A percentile compares a stretch with the other conserved stretches of the same genome.
phyloP scores from a whole-genome alignment of 1,140 invertebrate species.

The Papilio helenus region DNA sequence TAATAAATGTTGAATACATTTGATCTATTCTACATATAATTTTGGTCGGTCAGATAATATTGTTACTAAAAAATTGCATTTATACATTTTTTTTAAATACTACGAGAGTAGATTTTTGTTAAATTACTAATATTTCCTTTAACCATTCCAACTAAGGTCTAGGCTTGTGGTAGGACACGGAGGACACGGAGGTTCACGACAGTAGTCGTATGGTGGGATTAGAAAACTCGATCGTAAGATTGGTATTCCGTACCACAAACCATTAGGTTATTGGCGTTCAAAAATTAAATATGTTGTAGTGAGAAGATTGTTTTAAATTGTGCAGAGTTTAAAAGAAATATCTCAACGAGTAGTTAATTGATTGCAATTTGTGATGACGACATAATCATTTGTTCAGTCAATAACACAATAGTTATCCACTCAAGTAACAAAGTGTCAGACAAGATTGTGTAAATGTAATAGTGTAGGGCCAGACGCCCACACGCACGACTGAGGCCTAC shows the following conservation, averaged over 20 bases:
- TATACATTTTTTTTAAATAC: too few species aligned
- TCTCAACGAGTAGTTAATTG: not conserved
- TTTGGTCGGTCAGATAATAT: not conserved
- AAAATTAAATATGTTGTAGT: too few species aligned
- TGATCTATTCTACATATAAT: not conserved
- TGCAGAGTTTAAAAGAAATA: not conserved
- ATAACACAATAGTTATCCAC: not conserved
- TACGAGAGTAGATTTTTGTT: too few species aligned
- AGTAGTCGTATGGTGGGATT: too few species aligned
- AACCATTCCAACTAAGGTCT: too few species aligned
- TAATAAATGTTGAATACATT: not conserved
- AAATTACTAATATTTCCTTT: too few species aligned
- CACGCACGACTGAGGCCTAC: not conserved
- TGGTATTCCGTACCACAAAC: too few species aligned
- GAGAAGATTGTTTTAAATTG: not conserved
- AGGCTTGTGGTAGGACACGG: too few species aligned
- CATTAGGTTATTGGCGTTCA: too few species aligned
- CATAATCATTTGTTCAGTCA: not conserved
- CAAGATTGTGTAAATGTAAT: not conserved
- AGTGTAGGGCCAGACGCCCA: slow-evolving; percentile 1
- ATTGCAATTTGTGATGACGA: not conserved
- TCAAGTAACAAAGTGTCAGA: slow-evolving; percentile 16
- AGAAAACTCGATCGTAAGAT: too few species aligned
- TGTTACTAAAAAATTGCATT: not conserved
- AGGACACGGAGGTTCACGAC: too few species aligned